Base-by-base conservation (phyloP, 1,140 invertebrate genomes). In the Drosophila sucinea region DNA sequence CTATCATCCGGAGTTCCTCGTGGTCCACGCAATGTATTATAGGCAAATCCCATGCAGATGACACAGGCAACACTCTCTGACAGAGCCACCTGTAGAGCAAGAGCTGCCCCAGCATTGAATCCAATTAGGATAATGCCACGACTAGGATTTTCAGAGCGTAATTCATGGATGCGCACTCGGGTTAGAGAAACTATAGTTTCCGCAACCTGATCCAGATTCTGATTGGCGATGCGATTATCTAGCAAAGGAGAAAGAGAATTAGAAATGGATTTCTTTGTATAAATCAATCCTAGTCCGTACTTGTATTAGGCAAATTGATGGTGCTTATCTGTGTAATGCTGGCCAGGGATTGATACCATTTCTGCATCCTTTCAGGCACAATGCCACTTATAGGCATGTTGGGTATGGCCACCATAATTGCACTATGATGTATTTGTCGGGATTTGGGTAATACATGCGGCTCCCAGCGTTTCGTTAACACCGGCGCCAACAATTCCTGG, bases 391-490 rank as follows among this genome's bases (percentile, higher is more conserved):
- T 92, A 1, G 94, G 94, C 40, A 93, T 93, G 69, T 94, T 95
- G 1, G 96, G 95, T 11, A 95, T 93, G 29, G 96, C 92, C 40
- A 97, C 92, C 56, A 97, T 92, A 17, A 97, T 93, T 17, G 96
- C 95, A 92, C 95, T 96, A 23, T 95, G 95, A 4, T 95, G 94
- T 30, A 97, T 89, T 84, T 96, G 96, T 78, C 95, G 95, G 0
- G 85, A 66, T 94, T 90, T 92, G 27, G 71, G 63, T 33, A 76
- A 33, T 23, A 91, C 73, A 4, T 82, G 81, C 7, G 96, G 96
- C 91, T 97, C 96, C 96, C 96, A 97, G 1, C 95, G 94, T 65
- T 95, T 93, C 90, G 97, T 97, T 60, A 97, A 87, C 3, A 97
- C 85, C 1, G 95, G 93, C 35, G 93, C 93, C 4, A 96, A 85